Percentiles rank a stretch among this genome's conserved stretches.
These are phyloP conservation scores for Megathymus violae DNA, from an alignment of 1,140 invertebrate genomes.

Conservation along the genomic window DNA sequence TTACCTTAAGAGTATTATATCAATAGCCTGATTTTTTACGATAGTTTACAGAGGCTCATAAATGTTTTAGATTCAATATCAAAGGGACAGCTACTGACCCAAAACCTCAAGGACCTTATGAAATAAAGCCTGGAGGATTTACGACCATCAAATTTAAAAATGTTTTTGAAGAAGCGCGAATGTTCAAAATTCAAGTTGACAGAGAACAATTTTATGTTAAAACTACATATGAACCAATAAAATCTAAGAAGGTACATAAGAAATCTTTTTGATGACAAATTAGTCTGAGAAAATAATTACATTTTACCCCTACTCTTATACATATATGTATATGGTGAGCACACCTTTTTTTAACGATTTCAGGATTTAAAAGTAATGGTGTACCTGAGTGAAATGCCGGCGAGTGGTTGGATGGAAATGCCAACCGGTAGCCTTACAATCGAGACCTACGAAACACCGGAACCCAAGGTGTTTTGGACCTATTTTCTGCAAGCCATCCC, in stretches of 20 bases:
- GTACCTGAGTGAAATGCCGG: constrained; percentile 49
- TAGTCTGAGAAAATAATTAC: neutral
- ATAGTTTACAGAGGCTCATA: no score
- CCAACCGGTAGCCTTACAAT: constrained; percentile 66
- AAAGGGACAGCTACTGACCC: constrained; percentile 59
- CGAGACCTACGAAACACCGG: constrained; percentile 60
- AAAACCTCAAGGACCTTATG: constrained; percentile 66
- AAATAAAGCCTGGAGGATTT: constrained; percentile 57
- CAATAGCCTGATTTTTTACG: no score
- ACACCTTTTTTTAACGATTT: constrained; percentile 19
- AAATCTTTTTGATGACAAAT: neutral
- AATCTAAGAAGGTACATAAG: constrained; percentile 64
- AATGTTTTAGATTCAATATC: constrained; percentile 61
- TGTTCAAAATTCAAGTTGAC: constrained; percentile 64
- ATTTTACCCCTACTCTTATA: neutral
- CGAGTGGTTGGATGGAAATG: constrained; percentile 34
- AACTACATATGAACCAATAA: constrained; percentile 56
- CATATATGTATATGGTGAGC: neutral
- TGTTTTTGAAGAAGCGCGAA: constrained; percentile 59
- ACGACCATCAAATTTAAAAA: constrained; percentile 66
- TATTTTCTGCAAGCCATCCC: constrained; percentile 69
- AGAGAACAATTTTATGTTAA: constrained; percentile 68
- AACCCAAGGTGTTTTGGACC: constrained; percentile 67
- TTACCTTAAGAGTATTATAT: no score
- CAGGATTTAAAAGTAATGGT: constrained; percentile 64